Base-by-base conservation (phyloP, 2,113 vertebrate genomes). In the Plestiodon gilberti region DNA sequence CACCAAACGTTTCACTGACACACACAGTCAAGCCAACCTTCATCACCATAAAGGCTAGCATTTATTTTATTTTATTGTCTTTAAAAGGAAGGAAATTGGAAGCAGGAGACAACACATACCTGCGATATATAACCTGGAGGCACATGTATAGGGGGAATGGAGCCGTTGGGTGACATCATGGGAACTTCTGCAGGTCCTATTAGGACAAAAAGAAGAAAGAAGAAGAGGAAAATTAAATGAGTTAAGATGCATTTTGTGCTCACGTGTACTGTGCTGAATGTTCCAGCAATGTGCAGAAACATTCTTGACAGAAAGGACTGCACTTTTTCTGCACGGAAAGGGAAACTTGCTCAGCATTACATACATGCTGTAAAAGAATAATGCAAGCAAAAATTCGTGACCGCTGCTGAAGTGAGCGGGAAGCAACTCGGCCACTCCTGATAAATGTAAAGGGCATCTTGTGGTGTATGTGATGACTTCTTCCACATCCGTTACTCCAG, bases 131-230 rank as follows among this genome's bases (percentile, higher is more conserved):
- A 99, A 93, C 99, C 99, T 0, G 98, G 99, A 92, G 99, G 99
- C 43, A 99, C 98, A 38, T 99, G 99, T 90, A 99, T 99, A 88
- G 99, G 98, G 80, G 99, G 99, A 88, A 99, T 99, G 83, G 99
- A 99, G 87, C 99, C 98, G 91, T 99, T 99, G 61, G 99, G 98
- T 93, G 99, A 99, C 98, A 99, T 98, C 99, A 99, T 99, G 90
- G 99, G 99, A 94, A 99, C 99, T 93, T 99, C 98, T 84, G 99
- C 99, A 82, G 99, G 99, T 94, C 99, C 99, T 99, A 89, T 40
- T 0, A 86, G 17, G 9, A 67, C 75, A 81, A 35, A 88, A 3
- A 94, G 77, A 57, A 84, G 92, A n/a, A n/a, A n/a, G 11, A 85
- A 90, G 55, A 61, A 61, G 33, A 67, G 23, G 14, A 69, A 90